Percentiles rank a stretch among this genome's conserved stretches.
These are phyloP conservation scores for Dipus sagitta DNA, from an alignment of 2,797 vertebrate genomes.

Conservation along the genomic window DNA sequence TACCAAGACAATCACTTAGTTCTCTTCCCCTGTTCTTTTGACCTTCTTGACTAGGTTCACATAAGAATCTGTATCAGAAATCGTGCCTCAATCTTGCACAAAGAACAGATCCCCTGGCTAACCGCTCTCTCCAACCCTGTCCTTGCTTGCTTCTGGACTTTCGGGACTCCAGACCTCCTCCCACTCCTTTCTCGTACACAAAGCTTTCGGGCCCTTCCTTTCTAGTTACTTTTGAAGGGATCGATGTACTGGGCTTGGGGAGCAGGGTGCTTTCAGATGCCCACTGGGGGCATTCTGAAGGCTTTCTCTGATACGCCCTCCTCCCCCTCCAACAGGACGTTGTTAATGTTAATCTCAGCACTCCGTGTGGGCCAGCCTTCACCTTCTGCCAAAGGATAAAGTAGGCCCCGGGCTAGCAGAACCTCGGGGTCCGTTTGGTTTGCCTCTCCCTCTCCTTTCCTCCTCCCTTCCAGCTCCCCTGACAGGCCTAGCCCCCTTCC, in stretches of 20 bases:
- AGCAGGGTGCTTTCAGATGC: neutral
- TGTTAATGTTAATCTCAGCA: neutral
- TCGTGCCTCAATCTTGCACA: neutral
- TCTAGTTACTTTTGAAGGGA: neutral
- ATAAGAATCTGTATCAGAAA: neutral
- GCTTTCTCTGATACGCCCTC: too few species aligned
- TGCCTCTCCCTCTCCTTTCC: neutral
- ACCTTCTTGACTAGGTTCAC: neutral
- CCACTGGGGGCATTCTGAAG: neutral
- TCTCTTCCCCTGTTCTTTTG: neutral
- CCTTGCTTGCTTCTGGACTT: constrained; percentile 17
- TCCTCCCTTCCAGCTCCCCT: neutral
- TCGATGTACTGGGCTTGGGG: neutral
- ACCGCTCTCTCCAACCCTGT: neutral
- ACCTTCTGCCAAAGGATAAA: neutral
- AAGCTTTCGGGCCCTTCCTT: neutral
- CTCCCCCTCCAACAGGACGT: neutral
- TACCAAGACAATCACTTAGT: neutral
- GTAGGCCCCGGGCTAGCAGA: neutral
- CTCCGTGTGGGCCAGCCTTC: neutral
- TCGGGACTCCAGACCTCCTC: neutral
- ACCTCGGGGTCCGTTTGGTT: neutral
- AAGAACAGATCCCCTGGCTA: neutral
- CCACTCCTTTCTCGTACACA: neutral
- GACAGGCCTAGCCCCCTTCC: neutral